Percentiles rank a stretch among this genome's conserved stretches.
These are phyloP conservation scores for Rhyacophila evoluta DNA, from an alignment of 2,888 invertebrate genomes.

Conservation along the genomic window DNA sequence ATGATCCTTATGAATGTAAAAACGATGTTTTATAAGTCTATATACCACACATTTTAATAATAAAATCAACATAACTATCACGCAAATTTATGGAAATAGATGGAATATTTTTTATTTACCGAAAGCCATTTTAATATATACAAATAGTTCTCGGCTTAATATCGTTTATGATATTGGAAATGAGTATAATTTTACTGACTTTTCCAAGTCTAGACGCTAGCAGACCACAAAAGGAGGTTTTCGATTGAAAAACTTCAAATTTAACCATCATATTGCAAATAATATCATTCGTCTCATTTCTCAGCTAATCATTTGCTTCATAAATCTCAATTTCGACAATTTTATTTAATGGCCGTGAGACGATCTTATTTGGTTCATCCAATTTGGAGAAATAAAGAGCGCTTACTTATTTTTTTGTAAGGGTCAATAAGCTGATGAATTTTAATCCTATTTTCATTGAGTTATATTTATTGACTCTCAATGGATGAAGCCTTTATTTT, in stretches of 20 bases:
- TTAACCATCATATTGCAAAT: neutral
- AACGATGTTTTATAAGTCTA: no score
- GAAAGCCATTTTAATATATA: no score
- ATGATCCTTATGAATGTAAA: no score
- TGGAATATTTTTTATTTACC: no score
- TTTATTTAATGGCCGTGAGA: neutral
- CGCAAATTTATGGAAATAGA: no score
- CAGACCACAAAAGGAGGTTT: slow-evolving; percentile 6
- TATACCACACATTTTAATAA: no score
- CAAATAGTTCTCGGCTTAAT: no score
- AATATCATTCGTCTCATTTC: neutral
- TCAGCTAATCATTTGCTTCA: neutral
- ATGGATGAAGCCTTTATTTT: no score
- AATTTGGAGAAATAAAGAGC: neutral
- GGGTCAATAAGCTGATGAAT: neutral
- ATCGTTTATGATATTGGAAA: neutral
- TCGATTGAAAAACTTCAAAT: neutral
- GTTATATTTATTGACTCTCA: no score
- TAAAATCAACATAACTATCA: no score
- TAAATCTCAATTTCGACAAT: neutral
- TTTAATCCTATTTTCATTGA: no score
- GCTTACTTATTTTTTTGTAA: neutral
- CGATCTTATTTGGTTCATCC: neutral
- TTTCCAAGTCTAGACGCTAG: neutral
- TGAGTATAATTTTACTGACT: neutral